Evolutionary conservation across 2,797 vertebrate species (phyloP).

Genomic region (Sus cebifrons): DNA sequence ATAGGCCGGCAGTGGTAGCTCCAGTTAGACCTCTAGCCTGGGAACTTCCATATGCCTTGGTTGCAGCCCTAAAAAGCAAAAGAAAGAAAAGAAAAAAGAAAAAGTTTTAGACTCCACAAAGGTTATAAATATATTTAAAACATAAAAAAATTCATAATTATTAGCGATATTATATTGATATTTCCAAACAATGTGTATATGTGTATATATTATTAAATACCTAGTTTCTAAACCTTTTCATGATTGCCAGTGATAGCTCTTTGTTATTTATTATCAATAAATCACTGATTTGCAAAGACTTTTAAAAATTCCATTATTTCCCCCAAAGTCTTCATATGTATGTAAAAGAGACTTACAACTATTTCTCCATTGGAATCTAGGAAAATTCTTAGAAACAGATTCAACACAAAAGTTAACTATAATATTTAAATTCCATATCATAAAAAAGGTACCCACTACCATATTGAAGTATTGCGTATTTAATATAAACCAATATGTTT

Average conservation of each 20-base stretch:
- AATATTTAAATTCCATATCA: conserved; percentile 38
- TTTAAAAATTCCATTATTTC: conserved; percentile 51
- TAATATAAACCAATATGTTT: conserved; percentile 47
- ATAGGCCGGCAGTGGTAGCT: too few species aligned
- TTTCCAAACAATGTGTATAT: conserved; percentile 42
- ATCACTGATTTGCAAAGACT: conserved; percentile 53
- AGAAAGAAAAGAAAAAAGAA: background rate
- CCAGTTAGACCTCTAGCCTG: too few species aligned
- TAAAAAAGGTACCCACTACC: background rate
- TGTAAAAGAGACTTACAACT: conserved; percentile 7
- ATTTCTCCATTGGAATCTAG: conserved; percentile 49
- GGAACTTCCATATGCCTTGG: too few species aligned
- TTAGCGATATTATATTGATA: background rate
- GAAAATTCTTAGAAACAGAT: conserved; percentile 59
- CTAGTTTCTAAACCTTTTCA: conserved; percentile 48
- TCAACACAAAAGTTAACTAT: conserved; percentile 42
- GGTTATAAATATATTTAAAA: conserved; percentile 51
- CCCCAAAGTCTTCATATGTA: background rate
- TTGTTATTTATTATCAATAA: conserved; percentile 56
- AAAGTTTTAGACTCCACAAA: conserved; percentile 6
- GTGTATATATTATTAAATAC: conserved; percentile 51
- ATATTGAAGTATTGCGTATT: conserved; percentile 1
- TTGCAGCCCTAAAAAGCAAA: too few species aligned
- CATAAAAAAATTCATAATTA: conserved; percentile 28
- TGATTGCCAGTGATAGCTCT: conserved; percentile 35